A percentile compares a stretch with the other conserved stretches of the same genome.
phyloP scores from a whole-genome alignment of 2,113 vertebrate genomes.

The Oenanthe melanoleuca region DNA sequence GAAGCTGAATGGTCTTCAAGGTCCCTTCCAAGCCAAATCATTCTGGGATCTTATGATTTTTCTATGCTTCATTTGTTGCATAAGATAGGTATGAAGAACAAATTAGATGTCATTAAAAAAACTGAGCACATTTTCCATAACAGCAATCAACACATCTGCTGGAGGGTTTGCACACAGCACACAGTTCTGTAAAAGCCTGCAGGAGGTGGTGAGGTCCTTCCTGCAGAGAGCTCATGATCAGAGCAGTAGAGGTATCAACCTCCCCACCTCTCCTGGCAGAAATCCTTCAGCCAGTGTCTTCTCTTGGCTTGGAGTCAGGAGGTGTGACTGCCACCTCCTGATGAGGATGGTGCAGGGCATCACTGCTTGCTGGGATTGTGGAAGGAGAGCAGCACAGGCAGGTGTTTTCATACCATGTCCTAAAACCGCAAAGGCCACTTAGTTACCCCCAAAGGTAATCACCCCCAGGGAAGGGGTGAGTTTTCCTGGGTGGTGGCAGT shows the following conservation, averaged over 20 bases:
- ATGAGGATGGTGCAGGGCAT: background rate
- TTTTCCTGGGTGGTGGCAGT: background rate
- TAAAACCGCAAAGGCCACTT: background rate
- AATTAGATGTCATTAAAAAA: background rate
- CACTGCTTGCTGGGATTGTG: background rate
- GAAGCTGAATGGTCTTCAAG: background rate
- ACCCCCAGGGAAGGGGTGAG: background rate
- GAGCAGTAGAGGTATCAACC: background rate
- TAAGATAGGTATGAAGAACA: accelerated
- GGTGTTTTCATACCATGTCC: background rate
- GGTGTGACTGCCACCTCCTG: background rate
- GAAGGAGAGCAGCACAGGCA: background rate
- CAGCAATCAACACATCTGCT: background rate
- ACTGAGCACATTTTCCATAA: background rate
- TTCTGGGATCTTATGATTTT: background rate
- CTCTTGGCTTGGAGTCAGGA: background rate
- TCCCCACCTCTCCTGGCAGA: background rate
- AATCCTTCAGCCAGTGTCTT: accelerated
- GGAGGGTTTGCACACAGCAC: background rate
- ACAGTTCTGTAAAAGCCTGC: background rate
- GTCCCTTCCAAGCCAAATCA: background rate
- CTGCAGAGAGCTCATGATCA: background rate
- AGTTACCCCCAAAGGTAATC: background rate
- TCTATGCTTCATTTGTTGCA: background rate
- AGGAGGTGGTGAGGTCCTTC: background rate